Evolutionary conservation across 2,888 invertebrate species (phyloP), one percentile per base, ranked within the genome.

Genomic region (Phasia obesa): DNA sequence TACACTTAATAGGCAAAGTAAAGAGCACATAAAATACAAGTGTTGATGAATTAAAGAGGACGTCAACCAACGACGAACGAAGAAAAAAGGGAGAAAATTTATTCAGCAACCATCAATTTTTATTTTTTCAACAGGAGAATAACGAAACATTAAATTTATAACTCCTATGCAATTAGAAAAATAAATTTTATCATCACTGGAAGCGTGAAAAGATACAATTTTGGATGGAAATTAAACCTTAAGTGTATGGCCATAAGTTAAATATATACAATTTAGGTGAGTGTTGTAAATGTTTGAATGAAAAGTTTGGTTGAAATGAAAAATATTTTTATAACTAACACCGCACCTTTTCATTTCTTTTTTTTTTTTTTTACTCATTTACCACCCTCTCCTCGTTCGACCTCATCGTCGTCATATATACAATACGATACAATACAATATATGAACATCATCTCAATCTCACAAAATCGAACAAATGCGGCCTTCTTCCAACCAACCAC

Each of bases 391-490:
- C 62, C 71, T 51, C 64, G 60, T 65, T 67, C 49, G 79, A 71
- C 75, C 78, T 75, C 69, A 73, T 84, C 73, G 65, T 76, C 70
- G 62, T 57, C 75, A 77, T 76, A 64, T 78, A 55, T 60, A 62
- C 79, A 69, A 75, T 57, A 65, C 62, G 53, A 62, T 64, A 71
- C 65, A 73, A 62, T 64, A 71, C 65, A 73, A 67, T 60, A 85
- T 81, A 84, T 82, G 76, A 81, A 84, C 76, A 84, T 83, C 79
- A 78, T 78, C 74, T 83, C 83, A 78, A 79, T 83, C 83, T 65
- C 69, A 57, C 9, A 49, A 82, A 74, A 64, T 27, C 35, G 44
- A 57, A 65, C 64, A 65, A 73, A 59, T 79, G 83, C 79, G 83
- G 83, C 83, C 79, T 79, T 73, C 73, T 74, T 83, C 79, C 79